phyloP scores from a whole-genome alignment of 2,888 invertebrate species.

The Lissonota sp. region DNA sequence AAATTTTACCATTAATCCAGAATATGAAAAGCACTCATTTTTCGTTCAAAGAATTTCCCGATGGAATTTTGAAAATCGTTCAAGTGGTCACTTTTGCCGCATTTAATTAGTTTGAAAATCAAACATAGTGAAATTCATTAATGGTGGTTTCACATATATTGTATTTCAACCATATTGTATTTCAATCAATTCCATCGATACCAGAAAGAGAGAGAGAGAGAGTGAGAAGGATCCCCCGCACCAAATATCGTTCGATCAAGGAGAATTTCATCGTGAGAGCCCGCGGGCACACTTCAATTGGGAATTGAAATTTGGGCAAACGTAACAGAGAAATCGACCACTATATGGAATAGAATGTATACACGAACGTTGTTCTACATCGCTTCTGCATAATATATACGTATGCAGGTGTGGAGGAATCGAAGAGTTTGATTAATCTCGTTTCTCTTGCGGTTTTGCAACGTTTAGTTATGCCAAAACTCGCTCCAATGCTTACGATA shows the following conservation, averaged over 20 bases:
- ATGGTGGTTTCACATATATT: no score
- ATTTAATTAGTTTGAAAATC: not conserved
- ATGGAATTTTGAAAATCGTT: not conserved
- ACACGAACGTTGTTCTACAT: not conserved
- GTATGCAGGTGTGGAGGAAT: conserved; percentile 7
- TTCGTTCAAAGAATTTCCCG: not conserved
- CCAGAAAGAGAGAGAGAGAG: no score
- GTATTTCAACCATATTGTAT: no score
- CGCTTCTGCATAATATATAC: not conserved
- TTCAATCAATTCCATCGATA: no score
- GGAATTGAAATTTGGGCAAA: conserved; percentile 30
- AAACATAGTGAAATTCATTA: not conserved
- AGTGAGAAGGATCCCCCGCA: not conserved
- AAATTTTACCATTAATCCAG: no score
- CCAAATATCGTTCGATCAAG: conserved; percentile 6
- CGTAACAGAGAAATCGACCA: conserved; percentile 1
- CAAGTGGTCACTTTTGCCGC: not conserved
- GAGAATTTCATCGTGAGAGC: conserved; percentile 9
- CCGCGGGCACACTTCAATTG: conserved; percentile 10
- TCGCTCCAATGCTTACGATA: not conserved
- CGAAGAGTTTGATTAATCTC: conserved; percentile 30
- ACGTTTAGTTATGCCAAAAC: conserved; percentile 15
- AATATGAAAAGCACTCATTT: no score
- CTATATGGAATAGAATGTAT: not conserved
- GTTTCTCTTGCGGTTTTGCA: conserved; percentile 26